A percentile compares a stretch with the other conserved stretches of the same genome.
Conservation (phyloP, 2,888 invertebrate species). For the Eupithecia vulgata region DNA sequence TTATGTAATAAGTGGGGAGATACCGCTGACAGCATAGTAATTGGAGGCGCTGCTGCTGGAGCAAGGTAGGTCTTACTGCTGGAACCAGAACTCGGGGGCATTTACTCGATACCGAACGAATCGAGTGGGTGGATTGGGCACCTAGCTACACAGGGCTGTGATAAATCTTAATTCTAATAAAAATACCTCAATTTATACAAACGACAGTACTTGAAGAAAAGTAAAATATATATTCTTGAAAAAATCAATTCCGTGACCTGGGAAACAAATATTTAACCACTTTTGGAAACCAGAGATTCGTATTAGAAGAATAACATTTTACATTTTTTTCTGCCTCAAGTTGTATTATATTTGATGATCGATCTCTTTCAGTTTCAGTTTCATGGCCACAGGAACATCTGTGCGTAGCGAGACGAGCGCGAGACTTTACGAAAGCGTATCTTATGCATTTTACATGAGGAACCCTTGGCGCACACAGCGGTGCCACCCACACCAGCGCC, state of each 20-base stretch:
- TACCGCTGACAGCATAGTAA: conserved; percentile 10
- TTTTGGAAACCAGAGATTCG: not conserved
- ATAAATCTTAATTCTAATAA: not conserved
- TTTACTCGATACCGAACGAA: not conserved
- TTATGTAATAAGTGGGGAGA: conserved; percentile 22
- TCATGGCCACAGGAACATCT: conserved; percentile 72
- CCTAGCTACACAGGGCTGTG: not conserved
- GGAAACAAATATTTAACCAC: not conserved
- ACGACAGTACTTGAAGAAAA: not conserved
- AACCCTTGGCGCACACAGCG: conserved; percentile 39
- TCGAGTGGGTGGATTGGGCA: not conserved
- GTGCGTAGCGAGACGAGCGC: conserved; percentile 73
- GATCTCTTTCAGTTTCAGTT: conserved; percentile 53
- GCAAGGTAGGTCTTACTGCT: not conserved
- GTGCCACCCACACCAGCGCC: conserved; percentile 46
- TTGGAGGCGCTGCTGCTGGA: not conserved
- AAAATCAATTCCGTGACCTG: not conserved
- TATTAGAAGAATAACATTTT: not conserved
- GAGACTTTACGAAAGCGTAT: conserved; percentile 75
- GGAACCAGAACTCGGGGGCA: not conserved
- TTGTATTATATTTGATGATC: conserved; percentile 24
- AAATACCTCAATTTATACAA: not conserved
- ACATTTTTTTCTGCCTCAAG: not conserved
- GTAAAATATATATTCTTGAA: not conserved
- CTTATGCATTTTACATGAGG: conserved; percentile 88